These are phyloP conservation scores for Plebejus anna DNA, from an alignment of 2,888 invertebrate species.

Conservation along the genomic window DNA sequence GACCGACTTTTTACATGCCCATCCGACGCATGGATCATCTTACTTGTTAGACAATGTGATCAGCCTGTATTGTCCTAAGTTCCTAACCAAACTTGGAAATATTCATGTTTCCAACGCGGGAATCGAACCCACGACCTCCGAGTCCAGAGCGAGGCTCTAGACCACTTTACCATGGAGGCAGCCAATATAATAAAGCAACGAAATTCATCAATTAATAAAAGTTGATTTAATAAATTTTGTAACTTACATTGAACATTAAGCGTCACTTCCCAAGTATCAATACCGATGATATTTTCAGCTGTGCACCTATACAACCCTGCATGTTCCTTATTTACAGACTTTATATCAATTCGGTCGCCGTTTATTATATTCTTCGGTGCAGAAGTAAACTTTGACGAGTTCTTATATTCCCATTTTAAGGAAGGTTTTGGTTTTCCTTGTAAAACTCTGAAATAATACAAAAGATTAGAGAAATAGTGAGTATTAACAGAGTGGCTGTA, in stretches of 20 bases:
- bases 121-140: no score
- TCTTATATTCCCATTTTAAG: constrained; percentile 51
- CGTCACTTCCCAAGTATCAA: constrained; percentile 49
- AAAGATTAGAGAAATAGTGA: neutral
- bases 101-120: no score
- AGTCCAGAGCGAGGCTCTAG: no score
- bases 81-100: no score
- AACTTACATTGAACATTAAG: constrained; percentile 65
- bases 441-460: constrained; percentile 46
- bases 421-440: constrained; percentile 58
- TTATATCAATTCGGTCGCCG: constrained; percentile 42
- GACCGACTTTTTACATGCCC: no score
- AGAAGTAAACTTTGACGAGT: constrained; percentile 39
- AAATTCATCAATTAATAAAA: no score
- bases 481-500: neutral
- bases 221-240: neutral
- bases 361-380: constrained; percentile 40
- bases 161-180: no score
- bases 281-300: constrained; percentile 58
- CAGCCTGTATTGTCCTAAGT: no score
- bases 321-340: constrained; percentile 49
- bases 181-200: no score
- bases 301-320: constrained; percentile 59
- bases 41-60: no score
- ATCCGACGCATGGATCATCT: no score